These are phyloP conservation scores for Ginglymostoma cirratum DNA, from an alignment of 2,113 vertebrate species.

Conservation along the genomic window DNA sequence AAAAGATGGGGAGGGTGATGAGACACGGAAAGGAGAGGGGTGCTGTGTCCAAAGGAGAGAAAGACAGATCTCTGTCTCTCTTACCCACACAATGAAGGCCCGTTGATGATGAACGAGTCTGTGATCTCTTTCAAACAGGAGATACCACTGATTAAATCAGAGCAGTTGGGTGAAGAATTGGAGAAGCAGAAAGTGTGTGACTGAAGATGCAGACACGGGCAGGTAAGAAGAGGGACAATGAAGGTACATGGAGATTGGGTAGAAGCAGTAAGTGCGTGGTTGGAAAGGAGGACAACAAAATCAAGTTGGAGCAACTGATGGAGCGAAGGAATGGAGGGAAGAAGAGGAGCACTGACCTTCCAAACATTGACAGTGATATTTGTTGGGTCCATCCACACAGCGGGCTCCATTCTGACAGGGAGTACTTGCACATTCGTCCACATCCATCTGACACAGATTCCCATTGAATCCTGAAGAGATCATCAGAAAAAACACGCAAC, in stretches of 20 bases:
- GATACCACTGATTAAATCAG: neutral
- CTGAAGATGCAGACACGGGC: neutral
- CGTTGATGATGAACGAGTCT: too few species aligned
- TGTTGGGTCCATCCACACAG: slow-evolving; percentile 82
- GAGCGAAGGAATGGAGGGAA: neutral
- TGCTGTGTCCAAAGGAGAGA: too few species aligned
- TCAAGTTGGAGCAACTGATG: neutral
- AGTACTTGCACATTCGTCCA: slow-evolving; percentile 90
- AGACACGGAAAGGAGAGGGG: too few species aligned
- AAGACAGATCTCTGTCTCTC: too few species aligned
- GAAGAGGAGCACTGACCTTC: slow-evolving; percentile 63
- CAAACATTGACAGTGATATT: slow-evolving; percentile 84
- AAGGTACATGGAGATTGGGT: neutral
- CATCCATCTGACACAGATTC: slow-evolving; percentile 77
- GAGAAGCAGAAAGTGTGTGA: neutral
- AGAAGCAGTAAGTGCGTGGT: neutral
- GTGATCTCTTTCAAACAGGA: neutral
- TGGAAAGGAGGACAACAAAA: neutral
- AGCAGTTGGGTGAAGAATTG: neutral
- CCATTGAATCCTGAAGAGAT: slow-evolving; percentile 77
- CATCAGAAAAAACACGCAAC: neutral
- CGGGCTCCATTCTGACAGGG: slow-evolving; percentile 88
- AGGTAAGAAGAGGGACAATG: too few species aligned
- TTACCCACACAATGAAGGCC: too few species aligned
- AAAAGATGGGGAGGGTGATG: too few species aligned